Evolutionary conservation across 2,797 vertebrate species (phyloP).

Genomic region (Tolypeutes matacus): DNA sequence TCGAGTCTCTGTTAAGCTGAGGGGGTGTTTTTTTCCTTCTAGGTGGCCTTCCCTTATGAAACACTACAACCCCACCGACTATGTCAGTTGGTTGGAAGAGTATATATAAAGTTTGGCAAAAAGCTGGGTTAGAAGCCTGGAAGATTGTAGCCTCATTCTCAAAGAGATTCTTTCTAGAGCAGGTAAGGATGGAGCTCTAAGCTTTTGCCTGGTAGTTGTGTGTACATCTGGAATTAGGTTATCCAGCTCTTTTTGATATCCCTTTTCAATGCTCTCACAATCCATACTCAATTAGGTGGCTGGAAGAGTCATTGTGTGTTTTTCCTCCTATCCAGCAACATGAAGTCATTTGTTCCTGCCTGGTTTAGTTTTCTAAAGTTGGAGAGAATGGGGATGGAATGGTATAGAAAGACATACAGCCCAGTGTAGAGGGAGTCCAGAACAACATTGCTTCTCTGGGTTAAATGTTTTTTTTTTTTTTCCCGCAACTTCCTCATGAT

Average conservation of each 20-base stretch:
- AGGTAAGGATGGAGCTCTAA: slow-evolving; percentile 80
- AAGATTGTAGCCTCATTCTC: slow-evolving; percentile 96
- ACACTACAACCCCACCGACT: slow-evolving; percentile 94
- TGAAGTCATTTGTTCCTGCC: slow-evolving; percentile 75
- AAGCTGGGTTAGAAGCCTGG: slow-evolving; percentile 94
- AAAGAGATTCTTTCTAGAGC: slow-evolving; percentile 97
- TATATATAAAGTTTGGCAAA: slow-evolving; percentile 93
- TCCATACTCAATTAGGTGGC: slow-evolving; percentile 29
- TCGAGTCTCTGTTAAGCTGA: background rate
- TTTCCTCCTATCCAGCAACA: slow-evolving; percentile 43
- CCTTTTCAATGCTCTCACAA: background rate
- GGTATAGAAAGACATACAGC: fast-evolving
- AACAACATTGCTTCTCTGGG: slow-evolving; percentile 18
- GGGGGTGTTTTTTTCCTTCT: slow-evolving; percentile 73
- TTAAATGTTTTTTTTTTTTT: background rate
- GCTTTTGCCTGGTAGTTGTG: background rate
- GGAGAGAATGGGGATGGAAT: slow-evolving; percentile 25
- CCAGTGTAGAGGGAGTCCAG: slow-evolving; percentile 8
- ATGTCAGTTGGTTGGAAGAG: slow-evolving; percentile 95
- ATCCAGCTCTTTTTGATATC: slow-evolving; percentile 37
- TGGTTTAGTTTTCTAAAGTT: slow-evolving; percentile 74
- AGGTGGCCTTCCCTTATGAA: slow-evolving; percentile 98
- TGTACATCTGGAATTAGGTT: slow-evolving; percentile 36
- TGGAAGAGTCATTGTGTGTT: slow-evolving; percentile 70
- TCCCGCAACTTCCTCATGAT: background rate